These are phyloP conservation scores for Gobionotothen gibberifrons DNA, from an alignment of 2,797 vertebrate genomes.

Conservation along the genomic window DNA sequence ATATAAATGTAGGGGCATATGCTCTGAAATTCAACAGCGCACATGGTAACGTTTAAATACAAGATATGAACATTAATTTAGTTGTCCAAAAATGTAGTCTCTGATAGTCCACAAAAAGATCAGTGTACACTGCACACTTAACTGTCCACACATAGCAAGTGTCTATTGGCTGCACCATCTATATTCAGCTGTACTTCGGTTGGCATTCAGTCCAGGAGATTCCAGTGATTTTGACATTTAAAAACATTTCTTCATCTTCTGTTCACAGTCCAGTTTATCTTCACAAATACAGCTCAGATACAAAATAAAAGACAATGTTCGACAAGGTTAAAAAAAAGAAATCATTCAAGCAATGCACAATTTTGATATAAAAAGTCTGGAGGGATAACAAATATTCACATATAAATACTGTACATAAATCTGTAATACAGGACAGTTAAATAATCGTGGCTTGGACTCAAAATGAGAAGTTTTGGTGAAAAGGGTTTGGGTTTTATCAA, in stretches of 20 bases:
- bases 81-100: constrained; percentile 5
- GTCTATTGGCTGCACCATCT: constrained; percentile 1
- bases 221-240: constrained; percentile 51
- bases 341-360: constrained; percentile 50
- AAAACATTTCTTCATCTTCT: constrained; percentile 50
- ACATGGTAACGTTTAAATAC: background rate
- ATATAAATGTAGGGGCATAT: constrained; percentile 4
- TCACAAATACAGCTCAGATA: constrained; percentile 59
- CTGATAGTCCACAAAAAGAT: constrained; percentile 12
- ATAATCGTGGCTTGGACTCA: constrained; percentile 49
- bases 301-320: constrained; percentile 11
- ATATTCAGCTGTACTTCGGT: constrained; percentile 22
- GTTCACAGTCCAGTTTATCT: constrained; percentile 58
- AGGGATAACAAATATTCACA: constrained; percentile 72
- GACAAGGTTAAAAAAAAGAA: constrained; percentile 34
- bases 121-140: constrained; percentile 29
- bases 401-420: constrained; percentile 84
- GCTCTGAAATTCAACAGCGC: constrained; percentile 28
- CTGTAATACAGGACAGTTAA: constrained; percentile 65
- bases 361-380: constrained; percentile 72
- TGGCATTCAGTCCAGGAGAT: constrained; percentile 34
- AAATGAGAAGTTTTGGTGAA: constrained; percentile 44
- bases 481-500: constrained; percentile 43
- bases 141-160: constrained; percentile 34
- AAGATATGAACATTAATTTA: constrained; percentile 2